Evolutionary conservation across 1,140 invertebrate species (phyloP), one percentile per base, ranked within the genome.

Genomic region (Chrysopa pallens): DNA sequence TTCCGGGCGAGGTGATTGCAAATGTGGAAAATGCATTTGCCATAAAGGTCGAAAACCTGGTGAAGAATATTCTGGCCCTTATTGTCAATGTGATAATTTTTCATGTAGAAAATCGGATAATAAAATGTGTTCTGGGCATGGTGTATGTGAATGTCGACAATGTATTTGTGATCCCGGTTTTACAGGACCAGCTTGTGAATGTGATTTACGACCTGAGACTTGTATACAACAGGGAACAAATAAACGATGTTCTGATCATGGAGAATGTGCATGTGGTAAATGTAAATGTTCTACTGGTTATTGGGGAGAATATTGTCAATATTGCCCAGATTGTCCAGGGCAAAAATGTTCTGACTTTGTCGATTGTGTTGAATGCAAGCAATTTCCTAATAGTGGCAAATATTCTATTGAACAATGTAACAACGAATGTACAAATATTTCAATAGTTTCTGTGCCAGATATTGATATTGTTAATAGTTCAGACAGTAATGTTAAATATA

Each of bases 41-140:
- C 64, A 76, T 42, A 59, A 64, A 46, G 59, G 70, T 39, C 8
- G 31, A 11, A 2, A 33, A 11, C 31, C 31, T 12, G 31, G 31
- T 33, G 31, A 33, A 33, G 8, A 33, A 11, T 31, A 52, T 38
- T 51, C 46, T 1, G 92, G 92, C 3, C 67, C 72, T 45, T 93
- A 70, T 61, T 97, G 93, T 58, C 81, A 96, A 60, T 96, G 92
- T 63, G 87, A 95, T 59, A 90, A 96, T 66, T 95, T 89, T 57
- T 85, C 83, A n/a, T 96, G 92, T 58, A 84, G 90, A 56, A 75
- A 84, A 50, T 35, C 41, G 13, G 44, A 43, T 8, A 50, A 48
- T 14, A 8, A 46, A 48, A 33, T 56, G 52, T 42, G 74, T 12
- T 59, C 67, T 29, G 65, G 74, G 42, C 75, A 81, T 52, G 82